These are phyloP conservation scores for Puma concolor DNA, from an alignment of 2,113 vertebrate species.

Conservation along the genomic window DNA sequence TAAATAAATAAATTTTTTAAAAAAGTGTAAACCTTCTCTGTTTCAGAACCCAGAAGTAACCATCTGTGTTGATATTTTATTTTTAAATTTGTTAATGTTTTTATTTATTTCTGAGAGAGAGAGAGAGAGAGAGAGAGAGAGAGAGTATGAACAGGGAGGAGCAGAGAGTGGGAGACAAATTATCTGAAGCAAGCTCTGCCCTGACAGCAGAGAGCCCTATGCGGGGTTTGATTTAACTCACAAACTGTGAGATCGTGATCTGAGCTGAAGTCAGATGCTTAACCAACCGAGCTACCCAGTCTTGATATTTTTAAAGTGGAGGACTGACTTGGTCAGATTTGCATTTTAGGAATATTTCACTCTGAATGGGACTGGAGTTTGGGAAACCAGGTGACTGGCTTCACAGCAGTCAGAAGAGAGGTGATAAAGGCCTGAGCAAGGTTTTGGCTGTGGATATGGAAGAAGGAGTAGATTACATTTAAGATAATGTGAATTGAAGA, in stretches of 20 bases:
- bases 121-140: too few relatives aligned
- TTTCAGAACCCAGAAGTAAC: not conserved
- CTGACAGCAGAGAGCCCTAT: too few relatives aligned
- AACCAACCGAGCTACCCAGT: too few relatives aligned
- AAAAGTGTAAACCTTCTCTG: not conserved
- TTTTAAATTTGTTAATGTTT: not conserved
- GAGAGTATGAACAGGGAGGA: too few relatives aligned
- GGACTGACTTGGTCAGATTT: not conserved
- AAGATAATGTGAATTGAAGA: not conserved
- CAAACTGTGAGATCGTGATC: too few relatives aligned
- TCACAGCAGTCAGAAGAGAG: not conserved
- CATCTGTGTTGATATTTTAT: not conserved
- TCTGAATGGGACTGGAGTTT: not conserved
- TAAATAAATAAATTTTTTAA: not conserved
- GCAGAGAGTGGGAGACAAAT: too few relatives aligned
- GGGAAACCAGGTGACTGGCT: not conserved
- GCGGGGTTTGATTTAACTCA: too few relatives aligned
- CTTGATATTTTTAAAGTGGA: conserved; percentile 1
- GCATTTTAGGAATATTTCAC: not conserved
- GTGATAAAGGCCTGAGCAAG: not conserved
- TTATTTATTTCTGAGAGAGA: too few relatives aligned
- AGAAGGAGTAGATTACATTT: not conserved
- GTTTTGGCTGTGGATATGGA: not conserved
- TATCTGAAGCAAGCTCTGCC: too few relatives aligned
- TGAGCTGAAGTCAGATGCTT: too few relatives aligned